phyloP scores from a whole-genome alignment of 2,797 vertebrate species.

The Poecilia picta region DNA sequence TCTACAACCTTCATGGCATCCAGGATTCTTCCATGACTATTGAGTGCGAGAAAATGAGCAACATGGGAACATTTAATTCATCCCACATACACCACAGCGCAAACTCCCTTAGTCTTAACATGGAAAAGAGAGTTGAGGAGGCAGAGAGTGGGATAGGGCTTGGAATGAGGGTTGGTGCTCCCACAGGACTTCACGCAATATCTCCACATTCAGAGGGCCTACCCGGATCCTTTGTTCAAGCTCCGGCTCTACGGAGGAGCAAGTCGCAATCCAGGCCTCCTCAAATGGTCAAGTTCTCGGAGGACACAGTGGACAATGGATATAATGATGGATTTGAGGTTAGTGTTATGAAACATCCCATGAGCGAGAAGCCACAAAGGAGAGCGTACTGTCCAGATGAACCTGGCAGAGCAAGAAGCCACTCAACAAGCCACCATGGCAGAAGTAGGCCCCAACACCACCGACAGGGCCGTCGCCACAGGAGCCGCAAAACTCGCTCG shows the following conservation, averaged over 20 bases:
- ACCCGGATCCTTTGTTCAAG: constrained; percentile 80
- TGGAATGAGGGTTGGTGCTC: constrained; percentile 55
- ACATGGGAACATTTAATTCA: constrained; percentile 96
- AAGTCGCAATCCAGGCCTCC: constrained; percentile 91
- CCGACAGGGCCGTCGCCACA: constrained; percentile 80
- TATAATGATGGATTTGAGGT: constrained; percentile 81
- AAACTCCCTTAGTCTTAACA: constrained; percentile 89
- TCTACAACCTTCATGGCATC: constrained; percentile 85
- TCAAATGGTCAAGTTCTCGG: constrained; percentile 93
- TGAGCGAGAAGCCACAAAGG: constrained; percentile 92
- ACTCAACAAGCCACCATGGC: constrained; percentile 78
- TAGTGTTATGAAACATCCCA: constrained; percentile 86
- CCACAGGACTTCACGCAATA: constrained; percentile 48
- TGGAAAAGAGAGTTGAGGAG: constrained; percentile 75
- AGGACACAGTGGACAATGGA: constrained; percentile 92
- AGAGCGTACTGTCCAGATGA: constrained; percentile 87
- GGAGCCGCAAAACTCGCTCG: constrained; percentile 90
- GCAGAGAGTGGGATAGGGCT: constrained; percentile 43
- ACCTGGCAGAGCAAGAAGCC: constrained; percentile 76
- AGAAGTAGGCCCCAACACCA: constrained; percentile 79
- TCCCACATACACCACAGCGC: constrained; percentile 92
- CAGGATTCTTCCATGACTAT: constrained; percentile 79
- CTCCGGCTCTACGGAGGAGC: constrained; percentile 90
- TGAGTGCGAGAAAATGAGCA: constrained; percentile 95
- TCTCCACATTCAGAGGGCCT: constrained; percentile 72